Evolutionary conservation across 2,113 vertebrate genomes (phyloP).

Genomic region (Anas platyrhynchos): DNA sequence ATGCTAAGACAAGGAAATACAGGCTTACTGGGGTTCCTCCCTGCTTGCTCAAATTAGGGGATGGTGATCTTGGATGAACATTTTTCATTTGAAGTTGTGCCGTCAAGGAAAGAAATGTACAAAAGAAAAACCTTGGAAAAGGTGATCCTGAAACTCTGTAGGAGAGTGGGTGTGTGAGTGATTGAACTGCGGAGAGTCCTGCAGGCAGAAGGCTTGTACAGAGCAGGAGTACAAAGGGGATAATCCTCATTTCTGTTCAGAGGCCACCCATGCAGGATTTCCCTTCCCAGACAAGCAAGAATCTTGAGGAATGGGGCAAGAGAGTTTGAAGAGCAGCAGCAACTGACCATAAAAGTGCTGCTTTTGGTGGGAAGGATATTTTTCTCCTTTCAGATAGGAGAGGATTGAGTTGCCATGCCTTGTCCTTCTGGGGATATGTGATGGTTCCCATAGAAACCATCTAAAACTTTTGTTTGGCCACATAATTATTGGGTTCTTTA

Average conservation of each 20-base stretch:
- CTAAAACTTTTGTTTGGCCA: neutral
- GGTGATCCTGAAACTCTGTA: neutral
- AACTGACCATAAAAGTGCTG: neutral
- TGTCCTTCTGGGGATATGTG: neutral
- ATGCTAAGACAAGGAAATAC: neutral
- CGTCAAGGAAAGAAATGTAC: neutral
- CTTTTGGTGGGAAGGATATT: neutral
- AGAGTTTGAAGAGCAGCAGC: neutral
- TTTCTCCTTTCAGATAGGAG: neutral
- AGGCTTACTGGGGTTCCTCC: neutral
- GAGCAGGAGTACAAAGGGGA: neutral
- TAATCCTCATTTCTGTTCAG: neutral
- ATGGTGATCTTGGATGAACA: neutral
- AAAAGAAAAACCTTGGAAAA: neutral
- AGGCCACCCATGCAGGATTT: neutral
- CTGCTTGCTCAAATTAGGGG: accelerated
- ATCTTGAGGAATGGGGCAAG: neutral
- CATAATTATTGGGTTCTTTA: neutral
- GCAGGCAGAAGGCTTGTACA: accelerated
- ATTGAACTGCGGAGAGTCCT: neutral
- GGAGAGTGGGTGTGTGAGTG: neutral
- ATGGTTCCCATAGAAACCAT: neutral
- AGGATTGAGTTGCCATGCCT: neutral
- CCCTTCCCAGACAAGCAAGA: neutral
- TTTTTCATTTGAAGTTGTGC: neutral